Evolutionary conservation across 2,888 invertebrate genomes (phyloP).

Genomic region (Drosophila fungiperda): DNA sequence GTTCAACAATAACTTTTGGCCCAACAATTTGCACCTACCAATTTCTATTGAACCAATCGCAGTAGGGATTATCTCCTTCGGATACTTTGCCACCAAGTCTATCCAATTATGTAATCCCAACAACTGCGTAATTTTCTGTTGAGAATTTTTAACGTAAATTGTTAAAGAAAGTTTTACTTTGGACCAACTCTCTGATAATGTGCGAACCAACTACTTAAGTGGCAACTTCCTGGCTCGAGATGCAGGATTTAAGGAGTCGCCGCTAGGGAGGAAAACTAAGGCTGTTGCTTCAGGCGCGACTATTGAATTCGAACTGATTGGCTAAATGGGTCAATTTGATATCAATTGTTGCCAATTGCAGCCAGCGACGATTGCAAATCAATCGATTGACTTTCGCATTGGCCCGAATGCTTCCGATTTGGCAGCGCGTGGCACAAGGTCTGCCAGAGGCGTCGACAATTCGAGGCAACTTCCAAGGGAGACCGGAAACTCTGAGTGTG

Average conservation of each 20-base stretch:
- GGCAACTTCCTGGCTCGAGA: constrained; percentile 17
- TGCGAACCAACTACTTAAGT: constrained; percentile 54
- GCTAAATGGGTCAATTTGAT: constrained; percentile 79
- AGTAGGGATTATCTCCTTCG: not conserved
- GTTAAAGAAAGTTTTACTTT: constrained; percentile 3
- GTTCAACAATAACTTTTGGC: constrained; percentile 3
- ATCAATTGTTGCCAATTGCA: constrained; percentile 57
- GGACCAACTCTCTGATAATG: constrained; percentile 7
- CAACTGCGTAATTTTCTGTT: constrained; percentile 70
- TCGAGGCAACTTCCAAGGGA: constrained; percentile 58
- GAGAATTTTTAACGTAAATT: constrained; percentile 21
- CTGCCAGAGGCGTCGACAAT: constrained; percentile 48
- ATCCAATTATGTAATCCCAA: constrained; percentile 64
- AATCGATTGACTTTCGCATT: constrained; percentile 67
- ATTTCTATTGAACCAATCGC: constrained; percentile 14
- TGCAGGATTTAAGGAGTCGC: constrained; percentile 44
- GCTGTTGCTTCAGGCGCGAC: constrained; percentile 74
- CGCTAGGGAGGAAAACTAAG: constrained; percentile 52
- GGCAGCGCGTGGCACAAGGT: constrained; percentile 58
- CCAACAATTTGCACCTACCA: constrained; percentile 30
- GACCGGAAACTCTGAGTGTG: not conserved
- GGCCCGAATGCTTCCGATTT: constrained; percentile 60
- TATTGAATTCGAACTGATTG: constrained; percentile 80
- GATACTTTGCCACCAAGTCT: constrained; percentile 5
- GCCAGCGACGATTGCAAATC: constrained; percentile 50